phyloP scores from a whole-genome alignment of 2,113 vertebrate species.

The Serinus canaria region DNA sequence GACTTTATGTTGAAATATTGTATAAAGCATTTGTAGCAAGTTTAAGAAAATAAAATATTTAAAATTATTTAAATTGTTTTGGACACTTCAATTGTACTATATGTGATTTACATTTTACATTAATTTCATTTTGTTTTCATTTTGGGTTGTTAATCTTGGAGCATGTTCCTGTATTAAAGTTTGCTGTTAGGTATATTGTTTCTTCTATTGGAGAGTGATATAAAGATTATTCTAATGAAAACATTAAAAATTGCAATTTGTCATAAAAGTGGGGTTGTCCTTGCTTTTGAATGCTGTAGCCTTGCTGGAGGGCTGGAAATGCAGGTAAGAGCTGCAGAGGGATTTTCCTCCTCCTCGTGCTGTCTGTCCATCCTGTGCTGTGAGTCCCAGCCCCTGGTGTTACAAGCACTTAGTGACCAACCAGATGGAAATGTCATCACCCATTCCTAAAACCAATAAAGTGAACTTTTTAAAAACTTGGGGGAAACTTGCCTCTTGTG shows the following conservation, averaged over 20 bases:
- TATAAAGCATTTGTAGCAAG: constrained; percentile 91
- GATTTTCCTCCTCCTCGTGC: neutral
- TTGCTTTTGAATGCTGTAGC: constrained; percentile 69
- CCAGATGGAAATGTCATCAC: constrained; percentile 7
- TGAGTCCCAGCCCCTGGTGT: neutral
- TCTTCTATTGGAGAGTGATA: constrained; percentile 80
- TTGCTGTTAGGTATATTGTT: constrained; percentile 75
- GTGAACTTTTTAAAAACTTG: constrained; percentile 24
- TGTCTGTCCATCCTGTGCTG: neutral
- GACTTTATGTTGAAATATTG: constrained; percentile 79
- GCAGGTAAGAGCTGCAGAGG: constrained; percentile 32
- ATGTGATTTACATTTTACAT: constrained; percentile 86
- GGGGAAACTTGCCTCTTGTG: constrained; percentile 64
- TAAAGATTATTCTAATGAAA: constrained; percentile 86
- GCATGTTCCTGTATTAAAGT: constrained; percentile 83
- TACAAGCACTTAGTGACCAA: constrained; percentile 54
- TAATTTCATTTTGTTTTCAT: constrained; percentile 65
- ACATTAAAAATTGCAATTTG: constrained; percentile 87
- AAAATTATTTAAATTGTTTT: constrained; percentile 95
- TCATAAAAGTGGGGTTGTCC: constrained; percentile 69
- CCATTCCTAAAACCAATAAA: constrained; percentile 72
- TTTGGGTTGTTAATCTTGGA: constrained; percentile 79
- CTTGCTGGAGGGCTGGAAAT: constrained; percentile 31
- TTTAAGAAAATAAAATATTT: constrained; percentile 89
- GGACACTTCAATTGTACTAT: constrained; percentile 82